Evolutionary conservation across 2,113 vertebrate genomes (phyloP).

Genomic region (Corythaeola cristata): DNA sequence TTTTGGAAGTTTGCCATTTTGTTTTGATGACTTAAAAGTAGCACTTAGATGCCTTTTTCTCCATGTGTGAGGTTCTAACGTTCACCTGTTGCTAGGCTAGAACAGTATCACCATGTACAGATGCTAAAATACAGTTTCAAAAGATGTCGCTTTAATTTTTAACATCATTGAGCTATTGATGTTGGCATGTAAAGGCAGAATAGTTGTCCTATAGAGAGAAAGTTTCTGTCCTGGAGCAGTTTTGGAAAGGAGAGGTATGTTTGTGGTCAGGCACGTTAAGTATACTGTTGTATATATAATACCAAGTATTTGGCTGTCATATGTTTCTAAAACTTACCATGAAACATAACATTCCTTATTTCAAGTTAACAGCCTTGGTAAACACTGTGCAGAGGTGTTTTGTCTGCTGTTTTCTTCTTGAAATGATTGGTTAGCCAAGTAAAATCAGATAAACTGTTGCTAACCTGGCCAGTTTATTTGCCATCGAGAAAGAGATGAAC

Average conservation of each 20-base stretch:
- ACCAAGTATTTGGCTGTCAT: background rate
- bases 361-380: background rate
- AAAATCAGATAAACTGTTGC: background rate
- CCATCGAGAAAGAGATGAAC: background rate
- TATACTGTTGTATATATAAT: background rate
- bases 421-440: background rate
- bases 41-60: background rate
- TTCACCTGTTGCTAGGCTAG: background rate
- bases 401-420: background rate
- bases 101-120: background rate
- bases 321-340: background rate
- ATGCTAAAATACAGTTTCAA: background rate
- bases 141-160: background rate
- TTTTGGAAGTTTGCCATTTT: background rate
- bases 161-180: background rate
- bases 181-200: background rate
- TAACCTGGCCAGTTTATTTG: background rate
- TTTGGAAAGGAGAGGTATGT: background rate
- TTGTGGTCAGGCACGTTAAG: background rate
- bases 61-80: rapidly evolving
- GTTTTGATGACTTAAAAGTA: background rate
- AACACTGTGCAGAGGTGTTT: background rate
- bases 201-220: background rate
- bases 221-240: background rate
- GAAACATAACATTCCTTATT: background rate